Base-by-base conservation (phyloP, 2,888 invertebrate genomes). In the Petrolisthes manimaculis region DNA sequence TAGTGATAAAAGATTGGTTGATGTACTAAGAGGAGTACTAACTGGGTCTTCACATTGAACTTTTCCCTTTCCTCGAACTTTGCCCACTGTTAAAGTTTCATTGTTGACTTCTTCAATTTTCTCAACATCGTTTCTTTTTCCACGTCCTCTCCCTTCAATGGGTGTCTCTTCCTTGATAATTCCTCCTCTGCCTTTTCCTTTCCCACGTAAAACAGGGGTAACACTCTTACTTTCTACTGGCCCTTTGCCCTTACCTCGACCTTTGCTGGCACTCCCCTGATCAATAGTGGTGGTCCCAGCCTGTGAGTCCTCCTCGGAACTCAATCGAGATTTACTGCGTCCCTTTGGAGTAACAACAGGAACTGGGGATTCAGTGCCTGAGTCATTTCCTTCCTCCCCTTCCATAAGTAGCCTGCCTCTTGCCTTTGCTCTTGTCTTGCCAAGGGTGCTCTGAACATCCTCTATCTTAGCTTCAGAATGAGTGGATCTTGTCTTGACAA, bases 301-400 rank as follows among this genome's bases (percentile, higher is more conserved):
- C 14, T 74, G 88, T 5, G 54, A 81, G 75, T 88, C 88, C 75
- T 88, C 88, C 21, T 83, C 88, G 53, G 88, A 84, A 8, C 81
- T 84, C 51, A 80, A 84, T 9, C 67, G 84, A 24, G 53, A 51
- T 53, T 84, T 88, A 37, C 87, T 67, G 9, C 84, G 84, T n/a
- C 81, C 67, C 55, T 84, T 88, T 2, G 61, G 9, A n/a, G 84
- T 21, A 9, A 69, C 71, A n/a, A 71, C 24, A 12, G 81, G 88
- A n/a, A 71, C 24, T 6, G 81, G 88, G 0, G 88, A 88, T 74
- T 88, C 88, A 37, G 56, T 88, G 14, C 81, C 88, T 12, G 88
- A 88, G 56, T 88, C 84, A 84, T 84, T 88, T 18, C 84, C 88
- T 24, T 55, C 69, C 18, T 88, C 83, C 37, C 37, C 80, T 54